Percentiles rank a stretch among this genome's conserved stretches.
These are phyloP conservation scores for Pseudomugil tenellus DNA, from an alignment of 2,797 vertebrate species.

Conservation along the genomic window DNA sequence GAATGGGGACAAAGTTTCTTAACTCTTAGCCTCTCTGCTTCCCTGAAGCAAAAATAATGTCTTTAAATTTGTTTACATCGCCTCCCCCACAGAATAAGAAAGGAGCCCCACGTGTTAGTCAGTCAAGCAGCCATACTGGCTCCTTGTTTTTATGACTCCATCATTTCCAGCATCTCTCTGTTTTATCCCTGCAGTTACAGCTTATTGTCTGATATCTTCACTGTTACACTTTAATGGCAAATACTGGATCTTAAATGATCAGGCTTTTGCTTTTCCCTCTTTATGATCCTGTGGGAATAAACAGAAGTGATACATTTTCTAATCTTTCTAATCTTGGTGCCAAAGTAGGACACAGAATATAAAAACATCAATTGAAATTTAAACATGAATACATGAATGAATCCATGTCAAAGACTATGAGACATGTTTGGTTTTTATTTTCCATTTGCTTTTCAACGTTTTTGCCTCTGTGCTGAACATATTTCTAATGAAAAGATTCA, in stretches of 20 bases:
- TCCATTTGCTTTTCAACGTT: not conserved
- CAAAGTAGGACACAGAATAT: not conserved
- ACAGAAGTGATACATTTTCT: constrained; percentile 2
- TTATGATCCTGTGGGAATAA: not conserved
- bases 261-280: not conserved
- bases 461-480: not conserved
- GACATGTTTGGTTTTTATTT: not conserved
- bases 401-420: not conserved
- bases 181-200: not conserved
- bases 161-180: not conserved
- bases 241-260: not conserved
- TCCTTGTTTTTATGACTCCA: not conserved
- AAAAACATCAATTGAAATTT: not conserved
- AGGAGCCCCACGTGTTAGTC: not conserved
- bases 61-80: not conserved
- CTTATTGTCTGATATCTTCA: not conserved
- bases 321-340: too few species aligned
- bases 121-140: not conserved
- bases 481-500: not conserved
- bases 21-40: not conserved
- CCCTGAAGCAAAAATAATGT: not conserved
- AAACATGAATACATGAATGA: not conserved
- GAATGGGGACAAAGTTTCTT: not conserved
- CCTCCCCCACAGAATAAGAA: not conserved
- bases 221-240: not conserved